phyloP scores from a whole-genome alignment of 2,113 vertebrate species.

The Australoheros scitulus region DNA sequence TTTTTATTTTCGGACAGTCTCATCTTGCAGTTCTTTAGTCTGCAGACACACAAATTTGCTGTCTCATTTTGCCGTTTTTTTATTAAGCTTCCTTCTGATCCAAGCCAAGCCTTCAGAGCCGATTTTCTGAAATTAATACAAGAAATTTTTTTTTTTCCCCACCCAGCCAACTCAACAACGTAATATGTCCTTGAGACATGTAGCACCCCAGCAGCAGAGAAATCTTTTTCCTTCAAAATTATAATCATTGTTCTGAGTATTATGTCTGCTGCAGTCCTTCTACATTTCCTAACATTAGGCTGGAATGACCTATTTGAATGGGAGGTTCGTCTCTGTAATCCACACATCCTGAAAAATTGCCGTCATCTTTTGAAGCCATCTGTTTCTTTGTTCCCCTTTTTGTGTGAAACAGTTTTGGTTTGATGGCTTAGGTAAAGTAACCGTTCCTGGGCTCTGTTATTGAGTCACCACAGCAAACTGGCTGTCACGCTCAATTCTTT shows the following conservation, averaged over 20 bases:
- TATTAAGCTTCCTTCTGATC: conserved; percentile 28
- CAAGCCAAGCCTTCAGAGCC: conserved; percentile 35
- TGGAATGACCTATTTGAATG: conserved; percentile 38
- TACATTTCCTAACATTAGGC: conserved; percentile 11
- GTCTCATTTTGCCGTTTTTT: conserved; percentile 18
- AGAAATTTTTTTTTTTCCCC: not conserved
- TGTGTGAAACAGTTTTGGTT: conserved; percentile 12
- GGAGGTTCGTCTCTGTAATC: not conserved
- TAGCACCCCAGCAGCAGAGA: conserved; percentile 19
- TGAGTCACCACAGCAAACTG: conserved; percentile 25
- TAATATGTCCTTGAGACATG: conserved; percentile 62
- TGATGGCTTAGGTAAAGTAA: conserved; percentile 1
- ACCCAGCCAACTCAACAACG: conserved; percentile 26
- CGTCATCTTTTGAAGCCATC: not conserved
- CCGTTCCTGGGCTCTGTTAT: conserved; percentile 7
- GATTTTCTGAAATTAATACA: conserved; percentile 55
- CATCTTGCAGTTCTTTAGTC: conserved; percentile 12
- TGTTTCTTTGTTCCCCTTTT: conserved; percentile 15
- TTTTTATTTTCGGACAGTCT: conserved; percentile 17
- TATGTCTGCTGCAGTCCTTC: conserved; percentile 15
- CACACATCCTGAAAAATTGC: not conserved
- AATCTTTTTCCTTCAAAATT: conserved; percentile 52
- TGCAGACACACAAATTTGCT: conserved; percentile 37
- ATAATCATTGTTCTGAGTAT: conserved; percentile 45
- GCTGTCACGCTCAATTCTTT: not conserved